These are phyloP conservation scores for human DNA, from an alignment of 2,113 vertebrate species.

Conservation along the genomic window GRCh38 chr5:1254001-1254500, in stretches of 20 bases:
- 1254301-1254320: neutral
- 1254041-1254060: too few relatives aligned
- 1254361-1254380: conserved; percentile 81
- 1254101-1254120: neutral
- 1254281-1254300: neutral
- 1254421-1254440: conserved; percentile 83
- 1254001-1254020: neutral
- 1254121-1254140: neutral
- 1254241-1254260: neutral
- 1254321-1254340: neutral
- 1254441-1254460: conserved; percentile 84
- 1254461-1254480: conserved; percentile 69
- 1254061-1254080: neutral
- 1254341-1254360: fast-evolving
- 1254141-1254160: too few relatives aligned
- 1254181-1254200: too few relatives aligned
- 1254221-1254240: neutral
- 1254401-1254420: conserved; percentile 73
- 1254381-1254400: conserved; percentile 83
- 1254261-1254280: neutral
- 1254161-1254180: neutral
- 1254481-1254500: conserved; percentile 56
- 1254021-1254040: neutral
- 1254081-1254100: neutral
- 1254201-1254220: too few relatives aligned